Conservation (phyloP, 2,888 invertebrate genomes). For the Chesias legatella region DNA sequence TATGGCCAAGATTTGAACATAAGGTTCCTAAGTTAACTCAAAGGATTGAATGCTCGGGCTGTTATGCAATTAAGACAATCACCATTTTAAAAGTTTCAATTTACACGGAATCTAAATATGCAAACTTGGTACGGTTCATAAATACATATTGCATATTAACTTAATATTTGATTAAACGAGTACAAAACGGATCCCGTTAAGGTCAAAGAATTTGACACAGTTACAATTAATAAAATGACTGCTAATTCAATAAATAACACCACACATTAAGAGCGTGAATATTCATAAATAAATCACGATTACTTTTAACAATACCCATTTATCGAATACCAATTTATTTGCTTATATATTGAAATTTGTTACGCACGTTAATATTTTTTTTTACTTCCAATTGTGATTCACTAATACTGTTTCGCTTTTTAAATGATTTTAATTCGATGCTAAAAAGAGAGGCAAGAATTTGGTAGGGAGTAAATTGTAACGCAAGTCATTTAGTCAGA, state of each 20-base stretch:
- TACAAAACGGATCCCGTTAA: slow-evolving; percentile 36
- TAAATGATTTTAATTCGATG: slow-evolving; percentile 31
- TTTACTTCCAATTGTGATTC: slow-evolving; percentile 46
- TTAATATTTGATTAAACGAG: slow-evolving; percentile 27
- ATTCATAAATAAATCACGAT: slow-evolving; percentile 78
- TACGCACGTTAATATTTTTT: slow-evolving; percentile 60
- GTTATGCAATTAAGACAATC: no score
- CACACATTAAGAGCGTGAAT: slow-evolving; percentile 65
- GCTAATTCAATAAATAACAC: slow-evolving; percentile 48
- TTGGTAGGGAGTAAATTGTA: slow-evolving; percentile 41
- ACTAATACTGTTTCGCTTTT: slow-evolving; percentile 49
- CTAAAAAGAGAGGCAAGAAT: slow-evolving; percentile 47
- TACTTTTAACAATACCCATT: slow-evolving; percentile 66
- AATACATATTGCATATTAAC: slow-evolving; percentile 23
- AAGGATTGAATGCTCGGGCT: no score
- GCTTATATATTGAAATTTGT: slow-evolving; percentile 78
- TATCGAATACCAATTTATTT: slow-evolving; percentile 76
- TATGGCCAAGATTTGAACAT: slow-evolving; percentile 7
- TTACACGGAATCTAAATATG: no score
- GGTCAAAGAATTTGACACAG: slow-evolving; percentile 44
- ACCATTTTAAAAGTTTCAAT: no score
- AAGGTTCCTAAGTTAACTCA: no score
- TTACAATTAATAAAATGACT: slow-evolving; percentile 49
- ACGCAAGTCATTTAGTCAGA: slow-evolving; percentile 64
- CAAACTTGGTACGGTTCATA: no score